These are phyloP conservation scores for Amblyopsis rosae DNA, from an alignment of 2,113 vertebrate genomes.

Conservation along the genomic window DNA sequence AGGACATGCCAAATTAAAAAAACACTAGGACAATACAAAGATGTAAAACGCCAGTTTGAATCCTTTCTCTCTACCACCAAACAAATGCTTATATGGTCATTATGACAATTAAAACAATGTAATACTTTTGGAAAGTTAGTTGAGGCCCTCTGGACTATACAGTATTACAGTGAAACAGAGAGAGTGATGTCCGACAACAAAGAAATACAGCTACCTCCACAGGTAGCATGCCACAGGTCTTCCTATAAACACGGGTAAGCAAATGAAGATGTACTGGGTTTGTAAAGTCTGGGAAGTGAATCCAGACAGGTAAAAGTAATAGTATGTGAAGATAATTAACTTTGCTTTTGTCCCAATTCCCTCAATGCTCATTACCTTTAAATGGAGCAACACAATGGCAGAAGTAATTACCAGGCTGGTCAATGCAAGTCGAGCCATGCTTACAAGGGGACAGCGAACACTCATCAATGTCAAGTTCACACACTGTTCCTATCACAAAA, in stretches of 20 bases:
- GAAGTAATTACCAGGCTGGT: slow-evolving; percentile 86
- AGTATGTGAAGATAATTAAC: slow-evolving; percentile 85
- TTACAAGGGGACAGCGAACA: slow-evolving; percentile 80
- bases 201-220: too few relatives aligned
- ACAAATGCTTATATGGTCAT: too few relatives aligned
- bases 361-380: slow-evolving; percentile 87
- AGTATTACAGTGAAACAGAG: too few relatives aligned
- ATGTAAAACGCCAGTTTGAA: too few relatives aligned
- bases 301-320: slow-evolving; percentile 82
- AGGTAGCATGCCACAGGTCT: slow-evolving; percentile 4
- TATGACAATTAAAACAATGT: too few relatives aligned
- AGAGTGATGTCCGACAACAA: too few relatives aligned
- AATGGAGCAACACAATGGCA: slow-evolving; percentile 84
- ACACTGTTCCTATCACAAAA: slow-evolving; percentile 69
- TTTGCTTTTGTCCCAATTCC: slow-evolving; percentile 78
- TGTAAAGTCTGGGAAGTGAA: slow-evolving; percentile 68
- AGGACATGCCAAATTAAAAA: too few relatives aligned
- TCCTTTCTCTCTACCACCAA: too few relatives aligned
- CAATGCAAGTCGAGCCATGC: slow-evolving; percentile 82
- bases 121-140: too few relatives aligned
- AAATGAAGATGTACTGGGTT: slow-evolving; percentile 74
- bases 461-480: slow-evolving; percentile 79
- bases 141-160: too few relatives aligned
- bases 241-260: slow-evolving; percentile 34
- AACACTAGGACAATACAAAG: too few relatives aligned